Evolutionary conservation across 2,797 vertebrate species (phyloP), one percentile per base, ranked within the genome.

Genomic region (Acanthopagrus latus): DNA sequence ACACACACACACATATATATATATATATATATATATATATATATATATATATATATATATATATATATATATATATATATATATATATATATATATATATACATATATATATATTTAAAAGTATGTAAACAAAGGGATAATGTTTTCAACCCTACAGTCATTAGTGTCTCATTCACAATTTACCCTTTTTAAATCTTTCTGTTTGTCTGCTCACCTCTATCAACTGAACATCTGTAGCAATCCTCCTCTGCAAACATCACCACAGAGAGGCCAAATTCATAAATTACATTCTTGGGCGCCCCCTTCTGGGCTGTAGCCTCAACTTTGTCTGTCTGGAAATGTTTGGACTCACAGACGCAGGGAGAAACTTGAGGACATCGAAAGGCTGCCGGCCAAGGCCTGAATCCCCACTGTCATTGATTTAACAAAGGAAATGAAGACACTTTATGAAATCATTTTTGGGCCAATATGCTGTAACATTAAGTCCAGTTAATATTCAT

Each of bases 221-320:
- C 10, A 33, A 1, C 33, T 43, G 20, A 8, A 27, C 57, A 77
- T 67, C 51, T 56, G 21, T 11, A 14, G 5, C 21, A 74, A 27
- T 62, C 33, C 67, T 71, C 63, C 65, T 72, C 64, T 0, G 7
- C 56, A 52, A 74, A 74, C 16, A 5, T 27, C 20, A 57, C 33
- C 57, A 16, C n/a, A n/a, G 57, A 14, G 47, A 57, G 3, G 65
- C 64, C 14, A 7, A 18, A 50, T 23, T 78, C 14, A 48, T 16
- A 91, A 92, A 88, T 64, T 0, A 78, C 77, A 75, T 92, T 93
- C 91, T 93, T 78, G 86, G 84, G 87, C 88, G 91, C 94, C 94
- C 92, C 91, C 94, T 93, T 71, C 91, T 94, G 94, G 86, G 1
- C 59, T 64, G 16, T 2, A 46, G 41, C 6, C 9, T 38, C 50